Conservation (phyloP, 2,113 vertebrate genomes). For the Entomyzon cyanotis region DNA sequence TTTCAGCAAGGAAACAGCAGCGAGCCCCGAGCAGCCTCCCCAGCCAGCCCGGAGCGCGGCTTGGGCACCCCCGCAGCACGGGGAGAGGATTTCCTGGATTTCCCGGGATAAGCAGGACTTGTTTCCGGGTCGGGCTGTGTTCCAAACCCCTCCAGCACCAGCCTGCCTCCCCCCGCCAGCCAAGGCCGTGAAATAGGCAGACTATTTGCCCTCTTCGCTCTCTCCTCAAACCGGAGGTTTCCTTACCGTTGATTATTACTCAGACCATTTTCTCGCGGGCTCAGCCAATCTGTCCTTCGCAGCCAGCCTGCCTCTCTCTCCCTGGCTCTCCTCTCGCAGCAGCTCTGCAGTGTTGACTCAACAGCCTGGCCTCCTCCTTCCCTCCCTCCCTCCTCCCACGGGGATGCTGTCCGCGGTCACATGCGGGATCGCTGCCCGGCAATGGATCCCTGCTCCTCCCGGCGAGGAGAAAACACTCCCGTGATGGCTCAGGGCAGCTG, state of each 20-base stretch:
- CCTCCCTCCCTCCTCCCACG: neutral
- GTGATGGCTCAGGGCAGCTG: fast-evolving
- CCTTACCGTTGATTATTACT: slow-evolving; percentile 46
- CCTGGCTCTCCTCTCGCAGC: neutral
- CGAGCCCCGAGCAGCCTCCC: fast-evolving
- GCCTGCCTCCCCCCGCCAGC: neutral
- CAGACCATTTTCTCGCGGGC: neutral
- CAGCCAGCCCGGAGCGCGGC: fast-evolving
- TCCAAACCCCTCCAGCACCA: neutral
- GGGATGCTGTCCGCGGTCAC: neutral
- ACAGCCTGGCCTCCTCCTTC: neutral
- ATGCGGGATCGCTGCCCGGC: neutral
- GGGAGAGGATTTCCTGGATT: neutral
- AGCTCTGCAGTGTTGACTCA: neutral
- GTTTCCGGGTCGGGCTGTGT: neutral
- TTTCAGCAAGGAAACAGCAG: neutral
- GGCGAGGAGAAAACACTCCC: fast-evolving
- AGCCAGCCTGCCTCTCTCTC: neutral
- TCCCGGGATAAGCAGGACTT: fast-evolving
- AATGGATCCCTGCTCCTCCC: neutral
- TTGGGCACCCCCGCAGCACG: neutral
- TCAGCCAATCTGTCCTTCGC: neutral
- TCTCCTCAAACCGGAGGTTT: neutral
- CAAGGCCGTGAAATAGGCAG: neutral
- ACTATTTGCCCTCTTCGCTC: neutral